Conservation (phyloP, 2,888 invertebrate genomes). For the Cybosia mesomella region DNA sequence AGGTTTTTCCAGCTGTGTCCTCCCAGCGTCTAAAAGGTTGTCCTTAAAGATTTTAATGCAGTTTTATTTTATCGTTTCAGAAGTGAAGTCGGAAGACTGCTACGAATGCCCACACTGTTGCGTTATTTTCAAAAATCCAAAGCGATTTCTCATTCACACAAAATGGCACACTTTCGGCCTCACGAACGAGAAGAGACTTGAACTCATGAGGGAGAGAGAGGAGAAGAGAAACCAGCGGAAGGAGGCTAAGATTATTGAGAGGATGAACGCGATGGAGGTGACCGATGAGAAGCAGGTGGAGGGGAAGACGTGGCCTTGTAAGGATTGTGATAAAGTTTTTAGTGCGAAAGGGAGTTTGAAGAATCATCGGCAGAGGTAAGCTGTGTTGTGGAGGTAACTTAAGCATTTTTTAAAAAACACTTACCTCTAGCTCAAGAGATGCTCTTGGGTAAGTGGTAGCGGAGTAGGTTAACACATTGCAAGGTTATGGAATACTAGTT, state of each 20-base stretch:
- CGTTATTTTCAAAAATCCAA: constrained; percentile 70
- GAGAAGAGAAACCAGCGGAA: constrained; percentile 52
- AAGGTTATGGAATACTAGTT: too few species aligned
- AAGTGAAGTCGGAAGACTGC: constrained; percentile 39
- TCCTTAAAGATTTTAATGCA: background rate
- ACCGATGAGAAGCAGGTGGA: constrained; percentile 42
- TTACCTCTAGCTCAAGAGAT: background rate
- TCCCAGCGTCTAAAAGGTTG: too few species aligned
- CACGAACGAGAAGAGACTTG: constrained; percentile 63
- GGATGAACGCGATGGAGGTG: constrained; percentile 47
- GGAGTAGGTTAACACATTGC: too few species aligned
- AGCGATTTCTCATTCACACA: constrained; percentile 75
- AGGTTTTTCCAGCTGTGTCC: too few species aligned
- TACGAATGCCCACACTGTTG: constrained; percentile 75
- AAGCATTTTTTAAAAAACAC: background rate
- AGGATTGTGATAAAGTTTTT: constrained; percentile 75
- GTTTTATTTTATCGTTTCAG: constrained; percentile 5
- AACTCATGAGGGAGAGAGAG: constrained; percentile 61
- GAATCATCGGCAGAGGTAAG: constrained; percentile 74
- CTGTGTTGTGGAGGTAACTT: background rate
- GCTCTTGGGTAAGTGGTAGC: too few species aligned
- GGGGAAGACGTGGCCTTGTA: constrained; percentile 64
- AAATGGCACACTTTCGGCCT: constrained; percentile 81
- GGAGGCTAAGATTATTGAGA: constrained; percentile 56
- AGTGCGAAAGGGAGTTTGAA: constrained; percentile 67